Evolutionary conservation across 1,140 invertebrate species (phyloP).

Genomic region (Dendrolimus punctatus): DNA sequence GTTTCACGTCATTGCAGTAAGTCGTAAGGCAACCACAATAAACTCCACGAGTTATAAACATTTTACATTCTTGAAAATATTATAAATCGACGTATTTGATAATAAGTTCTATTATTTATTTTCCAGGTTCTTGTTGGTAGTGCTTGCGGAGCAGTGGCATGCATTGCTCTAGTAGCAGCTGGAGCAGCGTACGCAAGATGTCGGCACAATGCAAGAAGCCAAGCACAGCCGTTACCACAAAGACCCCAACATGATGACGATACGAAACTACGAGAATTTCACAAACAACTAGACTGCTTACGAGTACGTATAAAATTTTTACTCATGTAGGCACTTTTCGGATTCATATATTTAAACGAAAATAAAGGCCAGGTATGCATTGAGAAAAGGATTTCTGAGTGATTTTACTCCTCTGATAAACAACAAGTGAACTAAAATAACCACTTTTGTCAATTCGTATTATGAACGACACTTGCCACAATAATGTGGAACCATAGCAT

Average conservation of each 20-base stretch:
- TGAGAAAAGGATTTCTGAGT: no score
- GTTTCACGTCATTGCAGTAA: no score
- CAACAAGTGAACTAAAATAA: no score
- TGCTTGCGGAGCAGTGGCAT: slow-evolving; percentile 44
- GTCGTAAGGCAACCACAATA: no score
- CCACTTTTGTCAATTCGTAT: no score
- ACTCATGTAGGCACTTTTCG: background rate
- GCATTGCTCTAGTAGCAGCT: slow-evolving; percentile 42
- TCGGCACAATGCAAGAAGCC: slow-evolving; percentile 30
- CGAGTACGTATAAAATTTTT: slow-evolving; percentile 31
- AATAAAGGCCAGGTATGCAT: no score
- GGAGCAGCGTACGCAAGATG: slow-evolving; percentile 48
- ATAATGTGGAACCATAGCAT: no score
- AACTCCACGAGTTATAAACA: no score
- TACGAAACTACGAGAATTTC: slow-evolving; percentile 52
- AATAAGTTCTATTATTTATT: background rate
- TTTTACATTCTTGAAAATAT: no score
- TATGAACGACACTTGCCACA: no score
- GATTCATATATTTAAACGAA: background rate
- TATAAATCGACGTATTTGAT: no score
- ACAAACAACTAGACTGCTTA: slow-evolving; percentile 62
- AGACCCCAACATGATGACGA: slow-evolving; percentile 48
- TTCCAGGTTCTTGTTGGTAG: slow-evolving; percentile 48
- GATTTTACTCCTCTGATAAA: no score
- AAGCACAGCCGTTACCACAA: slow-evolving; percentile 48